Evolutionary conservation across 2,888 invertebrate species (phyloP), one percentile per base, ranked within the genome.

Genomic region (Acrobasis consociella): DNA sequence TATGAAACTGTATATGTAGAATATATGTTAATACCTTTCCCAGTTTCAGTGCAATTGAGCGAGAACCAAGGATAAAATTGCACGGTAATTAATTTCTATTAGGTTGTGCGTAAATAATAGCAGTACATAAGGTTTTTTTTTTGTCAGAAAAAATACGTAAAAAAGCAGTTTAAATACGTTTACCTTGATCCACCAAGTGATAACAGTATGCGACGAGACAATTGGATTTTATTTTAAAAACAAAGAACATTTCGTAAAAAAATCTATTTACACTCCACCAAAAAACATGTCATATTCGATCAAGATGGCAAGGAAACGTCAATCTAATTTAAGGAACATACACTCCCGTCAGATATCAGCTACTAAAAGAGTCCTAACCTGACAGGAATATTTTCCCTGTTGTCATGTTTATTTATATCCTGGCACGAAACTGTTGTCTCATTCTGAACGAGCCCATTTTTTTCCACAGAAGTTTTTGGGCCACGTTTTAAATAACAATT

Each of bases 321-420:
- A 62, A 62, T 62, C 55, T 62, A 62, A 55, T 62, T 49, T 62
- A 46, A 55, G 55, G 15, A 62, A 49, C 62, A 55, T 62, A 62
- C 55, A 55, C 49, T 53, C 37, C 56, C 42, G 56, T 55, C 62
- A 62, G 31, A 55, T 37, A 62, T 56, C 62, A 55, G 62, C 55
- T 39, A 39, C 56, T 22, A 50, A 55, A 10, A 53, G 46, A 49
- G 49, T 62, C 49, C 53, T 60, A 55, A 62, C 62, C 22, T 62
- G 62, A 55, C 62, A 49, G 37, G 62, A 62, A 62, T 62, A 62
- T 62, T 56, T 62, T 62, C 37, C 49, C 46, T 37, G 22, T 49
- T 15, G 17, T 17, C 51, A 22, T 22, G 17, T 13, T 56, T 56
- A 22, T 56, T 56, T 17, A 42, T 13, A 22, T 46, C 56, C 22